A percentile compares a stretch with the other conserved stretches of the same genome.
phyloP scores from a whole-genome alignment of 2,888 invertebrate genomes.

The Trimorus sp. region DNA sequence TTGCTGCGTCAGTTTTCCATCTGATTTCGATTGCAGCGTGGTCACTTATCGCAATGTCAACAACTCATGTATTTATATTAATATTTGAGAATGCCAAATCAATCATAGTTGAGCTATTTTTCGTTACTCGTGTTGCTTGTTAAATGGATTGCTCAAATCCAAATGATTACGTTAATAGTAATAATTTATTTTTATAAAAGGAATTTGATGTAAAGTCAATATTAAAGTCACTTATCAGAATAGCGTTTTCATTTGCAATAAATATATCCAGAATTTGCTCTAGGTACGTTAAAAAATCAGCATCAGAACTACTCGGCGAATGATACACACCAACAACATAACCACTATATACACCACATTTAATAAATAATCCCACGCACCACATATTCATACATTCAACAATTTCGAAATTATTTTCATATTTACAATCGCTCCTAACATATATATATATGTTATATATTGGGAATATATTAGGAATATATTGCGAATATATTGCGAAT shows the following conservation, averaged over 20 bases:
- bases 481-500: too few species aligned
- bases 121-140: conserved; percentile 3
- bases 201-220: conserved; percentile 11
- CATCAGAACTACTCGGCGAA: conserved; percentile 22
- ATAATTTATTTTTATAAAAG: conserved; percentile 17
- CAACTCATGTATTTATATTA: not conserved
- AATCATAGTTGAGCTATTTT: conserved; percentile 12
- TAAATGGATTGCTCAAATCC: conserved; percentile 8
- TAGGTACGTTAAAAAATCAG: conserved; percentile 12
- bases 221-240: conserved; percentile 16
- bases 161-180: conserved; percentile 2
- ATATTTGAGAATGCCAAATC: conserved; percentile 4
- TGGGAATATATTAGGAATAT: too few species aligned
- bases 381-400: conserved; percentile 7
- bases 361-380: conserved; percentile 13
- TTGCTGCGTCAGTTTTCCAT: not conserved
- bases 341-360: conserved; percentile 1
- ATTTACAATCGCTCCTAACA: not conserved
- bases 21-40: conserved; percentile 3
- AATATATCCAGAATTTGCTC: conserved; percentile 1
- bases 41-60: not conserved
- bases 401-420: not conserved
- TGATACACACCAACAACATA: conserved; percentile 13
- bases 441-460: too few species aligned
- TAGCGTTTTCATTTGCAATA: not conserved